These are phyloP conservation scores for Ifrita kowaldi DNA, from an alignment of 2,113 vertebrate species.

Conservation along the genomic window DNA sequence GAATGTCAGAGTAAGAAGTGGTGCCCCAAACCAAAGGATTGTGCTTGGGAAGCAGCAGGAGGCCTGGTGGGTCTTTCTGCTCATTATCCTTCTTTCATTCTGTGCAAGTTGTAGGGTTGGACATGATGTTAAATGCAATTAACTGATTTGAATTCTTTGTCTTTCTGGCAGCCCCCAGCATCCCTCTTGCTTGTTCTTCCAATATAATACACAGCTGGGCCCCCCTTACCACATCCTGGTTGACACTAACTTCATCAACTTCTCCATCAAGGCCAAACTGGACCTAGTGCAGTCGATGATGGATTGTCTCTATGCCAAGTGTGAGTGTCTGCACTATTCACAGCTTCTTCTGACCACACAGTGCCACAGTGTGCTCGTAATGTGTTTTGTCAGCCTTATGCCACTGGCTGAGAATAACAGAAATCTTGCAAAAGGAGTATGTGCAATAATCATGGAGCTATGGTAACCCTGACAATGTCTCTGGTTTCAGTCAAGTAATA, in stretches of 20 bases:
- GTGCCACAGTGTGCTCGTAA: fast-evolving
- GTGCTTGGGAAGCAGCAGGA: not conserved
- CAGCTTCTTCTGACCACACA: not conserved
- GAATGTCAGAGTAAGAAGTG: not conserved
- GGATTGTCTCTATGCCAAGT: constrained; percentile 98
- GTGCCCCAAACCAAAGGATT: too few species aligned
- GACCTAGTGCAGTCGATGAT: constrained; percentile 98
- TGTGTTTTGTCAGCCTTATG: not conserved
- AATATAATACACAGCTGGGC: constrained; percentile 96
- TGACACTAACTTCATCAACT: constrained; percentile 98
- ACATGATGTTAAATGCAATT: not conserved
- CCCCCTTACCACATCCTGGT: constrained; percentile 94
- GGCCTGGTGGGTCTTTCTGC: not conserved
- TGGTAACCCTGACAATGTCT: not conserved
- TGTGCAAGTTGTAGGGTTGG: not conserved
- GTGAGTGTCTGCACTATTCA: constrained; percentile 71
- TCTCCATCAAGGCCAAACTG: constrained; percentile 97
- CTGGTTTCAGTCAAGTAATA: not conserved
- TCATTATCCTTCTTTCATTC: not conserved
- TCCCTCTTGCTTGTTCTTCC: constrained; percentile 96
- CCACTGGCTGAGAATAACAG: not conserved
- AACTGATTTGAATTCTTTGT: constrained; percentile 11
- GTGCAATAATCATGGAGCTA: fast-evolving
- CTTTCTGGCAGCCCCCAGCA: constrained; percentile 80
- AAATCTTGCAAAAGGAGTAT: not conserved